A percentile compares a stretch with the other conserved stretches of the same genome.
phyloP scores from a whole-genome alignment of 2,113 vertebrate genomes.

The Elgaria multicarinata region DNA sequence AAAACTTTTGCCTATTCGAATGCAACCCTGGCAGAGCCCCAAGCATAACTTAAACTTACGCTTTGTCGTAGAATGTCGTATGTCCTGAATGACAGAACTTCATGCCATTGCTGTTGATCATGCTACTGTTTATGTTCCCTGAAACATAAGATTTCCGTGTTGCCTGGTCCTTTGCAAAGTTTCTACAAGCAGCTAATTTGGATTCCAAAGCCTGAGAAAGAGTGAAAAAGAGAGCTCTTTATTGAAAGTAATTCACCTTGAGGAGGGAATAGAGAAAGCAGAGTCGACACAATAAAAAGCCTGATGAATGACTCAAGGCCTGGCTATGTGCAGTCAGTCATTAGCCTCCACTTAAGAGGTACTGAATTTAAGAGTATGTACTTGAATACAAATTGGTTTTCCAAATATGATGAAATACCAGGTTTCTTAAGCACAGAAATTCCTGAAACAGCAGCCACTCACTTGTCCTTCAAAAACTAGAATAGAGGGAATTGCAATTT shows the following conservation, averaged over 20 bases:
- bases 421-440: neutral
- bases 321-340: neutral
- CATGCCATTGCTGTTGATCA: slow-evolving; percentile 84
- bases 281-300: slow-evolving; percentile 2
- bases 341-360: neutral
- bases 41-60: slow-evolving; percentile 78
- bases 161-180: slow-evolving; percentile 97
- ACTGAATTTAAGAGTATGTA: neutral
- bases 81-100: slow-evolving; percentile 93
- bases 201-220: slow-evolving; percentile 91
- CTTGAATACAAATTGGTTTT: neutral
- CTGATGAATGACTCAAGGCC: neutral
- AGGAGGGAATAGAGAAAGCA: neutral
- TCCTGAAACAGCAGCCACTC: neutral
- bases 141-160: slow-evolving; percentile 88
- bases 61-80: slow-evolving; percentile 94
- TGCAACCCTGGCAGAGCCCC: rapidly evolving
- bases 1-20: neutral
- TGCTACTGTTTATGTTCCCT: slow-evolving; percentile 79
- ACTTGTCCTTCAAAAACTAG: neutral
- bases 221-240: neutral
- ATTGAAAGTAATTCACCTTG: neutral
- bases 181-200: slow-evolving; percentile 95
- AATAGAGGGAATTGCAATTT: neutral
- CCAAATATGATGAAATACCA: neutral